phyloP scores from a whole-genome alignment of 2,797 vertebrate genomes.

The Syngnathus acus region DNA sequence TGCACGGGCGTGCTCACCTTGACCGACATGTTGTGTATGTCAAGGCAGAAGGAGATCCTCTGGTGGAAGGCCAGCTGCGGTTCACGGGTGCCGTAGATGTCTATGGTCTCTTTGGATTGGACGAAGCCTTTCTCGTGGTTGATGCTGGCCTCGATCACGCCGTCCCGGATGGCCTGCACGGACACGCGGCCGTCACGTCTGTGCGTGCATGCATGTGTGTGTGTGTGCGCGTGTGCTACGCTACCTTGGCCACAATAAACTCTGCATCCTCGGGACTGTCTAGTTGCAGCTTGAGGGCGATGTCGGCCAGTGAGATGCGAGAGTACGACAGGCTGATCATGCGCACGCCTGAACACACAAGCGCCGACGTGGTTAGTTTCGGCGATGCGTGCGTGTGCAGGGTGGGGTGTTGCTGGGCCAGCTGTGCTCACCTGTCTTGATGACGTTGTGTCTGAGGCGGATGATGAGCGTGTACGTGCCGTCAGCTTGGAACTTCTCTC shows the following conservation, averaged over 20 bases:
- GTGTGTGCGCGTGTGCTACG: neutral
- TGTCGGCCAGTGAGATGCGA: constrained; percentile 89
- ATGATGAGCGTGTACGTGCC: constrained; percentile 98
- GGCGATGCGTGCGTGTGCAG: constrained; percentile 37
- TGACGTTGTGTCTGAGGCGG: constrained; percentile 92
- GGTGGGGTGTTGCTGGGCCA: no score
- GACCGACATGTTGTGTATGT: constrained; percentile 99
- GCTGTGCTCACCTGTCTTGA: constrained; percentile 83
- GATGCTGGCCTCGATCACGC: constrained; percentile 96
- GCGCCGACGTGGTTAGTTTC: constrained; percentile 44
- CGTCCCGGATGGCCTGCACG: constrained; percentile 87
- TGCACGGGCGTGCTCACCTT: constrained; percentile 71
- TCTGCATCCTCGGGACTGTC: constrained; percentile 94
- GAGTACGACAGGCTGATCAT: constrained; percentile 99
- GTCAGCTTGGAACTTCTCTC: constrained; percentile 92
- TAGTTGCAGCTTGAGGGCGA: constrained; percentile 92
- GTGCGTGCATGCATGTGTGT: rapidly evolving
- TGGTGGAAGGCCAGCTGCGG: constrained; percentile 97
- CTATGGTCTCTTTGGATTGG: constrained; percentile 94
- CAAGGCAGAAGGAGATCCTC: constrained; percentile 95
- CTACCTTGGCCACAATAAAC: constrained; percentile 96
- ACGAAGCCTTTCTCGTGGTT: constrained; percentile 97
- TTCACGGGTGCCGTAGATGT: constrained; percentile 93
- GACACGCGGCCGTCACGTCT: neutral
- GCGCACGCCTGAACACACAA: constrained; percentile 74